Percentiles rank a stretch among this genome's conserved stretches.
phyloP scores from a whole-genome alignment of 2,888 invertebrate species.

The Kuschelorhynchus macadamiae region DNA sequence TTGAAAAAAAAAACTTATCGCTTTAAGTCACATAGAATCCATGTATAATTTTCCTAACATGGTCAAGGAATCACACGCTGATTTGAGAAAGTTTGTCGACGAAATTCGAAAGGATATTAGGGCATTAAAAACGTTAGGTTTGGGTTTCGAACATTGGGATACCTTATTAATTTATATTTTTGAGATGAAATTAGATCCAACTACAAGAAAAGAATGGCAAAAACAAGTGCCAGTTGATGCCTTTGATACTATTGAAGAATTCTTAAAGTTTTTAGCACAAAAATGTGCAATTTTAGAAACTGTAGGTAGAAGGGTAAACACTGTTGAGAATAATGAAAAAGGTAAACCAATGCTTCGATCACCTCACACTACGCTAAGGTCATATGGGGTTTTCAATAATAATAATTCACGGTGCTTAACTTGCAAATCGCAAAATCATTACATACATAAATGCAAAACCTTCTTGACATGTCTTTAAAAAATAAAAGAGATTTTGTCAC shows the following conservation, averaged over 20 bases:
- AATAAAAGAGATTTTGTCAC: not conserved
- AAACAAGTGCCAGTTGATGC: not conserved
- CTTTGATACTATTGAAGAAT: slow-evolving; percentile 1
- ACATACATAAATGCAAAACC: not conserved
- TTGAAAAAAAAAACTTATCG: not conserved
- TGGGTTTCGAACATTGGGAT: slow-evolving; percentile 36
- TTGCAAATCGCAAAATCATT: not conserved
- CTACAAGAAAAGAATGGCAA: slow-evolving; percentile 1
- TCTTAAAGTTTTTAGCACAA: slow-evolving; percentile 7
- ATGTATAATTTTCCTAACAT: slow-evolving; percentile 33
- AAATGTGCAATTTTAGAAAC: not conserved
- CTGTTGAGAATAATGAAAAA: no score
- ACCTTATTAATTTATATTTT: slow-evolving; percentile 5
- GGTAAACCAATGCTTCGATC: not conserved
- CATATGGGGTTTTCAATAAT: not conserved
- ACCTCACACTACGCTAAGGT: not conserved
- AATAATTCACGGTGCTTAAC: not conserved
- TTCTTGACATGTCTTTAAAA: slow-evolving; percentile 1
- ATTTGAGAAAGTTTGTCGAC: slow-evolving; percentile 31
- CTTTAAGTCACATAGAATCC: slow-evolving; percentile 14
- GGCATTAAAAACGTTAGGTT: slow-evolving; percentile 28
- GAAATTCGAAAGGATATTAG: slow-evolving; percentile 27
- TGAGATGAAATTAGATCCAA: not conserved
- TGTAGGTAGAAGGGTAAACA: not conserved
- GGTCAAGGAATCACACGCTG: slow-evolving; percentile 26